Base-by-base conservation (phyloP, 2,113 vertebrate genomes). In the Jaculus jaculus region DNA sequence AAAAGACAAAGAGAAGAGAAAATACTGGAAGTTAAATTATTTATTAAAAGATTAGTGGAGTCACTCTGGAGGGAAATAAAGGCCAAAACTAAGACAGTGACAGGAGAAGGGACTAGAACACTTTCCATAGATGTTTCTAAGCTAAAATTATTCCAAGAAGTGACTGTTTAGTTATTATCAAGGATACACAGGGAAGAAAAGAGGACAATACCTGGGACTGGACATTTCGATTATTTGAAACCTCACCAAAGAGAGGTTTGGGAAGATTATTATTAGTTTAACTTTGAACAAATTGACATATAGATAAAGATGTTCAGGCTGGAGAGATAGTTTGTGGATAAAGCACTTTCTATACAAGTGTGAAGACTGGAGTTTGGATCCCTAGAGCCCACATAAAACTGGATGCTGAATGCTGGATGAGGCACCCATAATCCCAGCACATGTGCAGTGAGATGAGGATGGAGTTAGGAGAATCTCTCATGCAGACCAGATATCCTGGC, bases 1-100 rank as follows among this genome's bases (percentile, higher is more conserved):
- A 60, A 42, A 54, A 20, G 26, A 79, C 63, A 87, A 87, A 58
- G 73, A 73, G 66, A 74, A 34, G 8, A 42, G 32, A 66, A 92
- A 93, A 96, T 30, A 80, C 18, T 66, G 82, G 61, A 84, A 87
- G n/a, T 61, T 90, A n/a, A 93, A 58, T 54, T 37, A 90, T 23
- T 23, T 61, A 81, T 17, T n/a, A 42, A 61, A 34, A 91, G 4
- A 77, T n/a, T 34, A 4, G 2, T 69, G 26, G 58, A 91, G 30
- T 80, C 58, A 74, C 65, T 79, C 17, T 34, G 30, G 16, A 26
- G 2, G 12, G 60, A 61, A 72, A 68, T 32, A 16, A 78, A 78
- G 7, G 7, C 37, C 66, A 86, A 42, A 73, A 69, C 30, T 68
- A 83, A 89, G 34, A 74, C 16, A 74, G 26, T 58, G 37, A 51